phyloP scores from a whole-genome alignment of 2,113 vertebrate species.

The Onychorhynchus coronatus region DNA sequence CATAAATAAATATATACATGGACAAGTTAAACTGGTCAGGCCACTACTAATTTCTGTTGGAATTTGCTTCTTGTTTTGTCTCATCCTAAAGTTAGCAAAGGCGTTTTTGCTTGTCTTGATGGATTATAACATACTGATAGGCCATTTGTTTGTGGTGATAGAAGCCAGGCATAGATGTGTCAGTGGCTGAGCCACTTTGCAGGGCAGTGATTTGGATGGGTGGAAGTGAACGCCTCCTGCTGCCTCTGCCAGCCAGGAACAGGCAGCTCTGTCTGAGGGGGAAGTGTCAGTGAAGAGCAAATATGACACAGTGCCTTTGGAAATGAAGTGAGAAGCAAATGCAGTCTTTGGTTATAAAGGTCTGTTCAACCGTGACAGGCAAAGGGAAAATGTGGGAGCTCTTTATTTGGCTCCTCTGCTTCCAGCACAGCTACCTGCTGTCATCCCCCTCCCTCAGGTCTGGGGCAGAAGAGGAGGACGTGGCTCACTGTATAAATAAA shows the following conservation, averaged over 20 bases:
- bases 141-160: not conserved
- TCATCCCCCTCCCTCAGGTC: not conserved
- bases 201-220: not conserved
- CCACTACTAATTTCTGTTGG: not conserved
- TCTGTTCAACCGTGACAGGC: not conserved
- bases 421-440: not conserved
- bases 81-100: not conserved
- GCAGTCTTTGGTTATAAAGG: not conserved
- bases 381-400: not conserved
- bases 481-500: not conserved
- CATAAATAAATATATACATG: not conserved
- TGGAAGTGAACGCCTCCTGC: not conserved
- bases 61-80: not conserved
- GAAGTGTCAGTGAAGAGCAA: not conserved
- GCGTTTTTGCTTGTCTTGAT: not conserved
- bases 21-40: conserved; percentile 38
- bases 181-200: not conserved
- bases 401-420: not conserved
- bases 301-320: not conserved
- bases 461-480: not conserved
- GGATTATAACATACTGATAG: not conserved
- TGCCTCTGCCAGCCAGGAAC: not conserved
- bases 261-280: not conserved
- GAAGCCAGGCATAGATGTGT: not conserved
- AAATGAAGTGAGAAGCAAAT: not conserved